Evolutionary conservation across 2,113 vertebrate species (phyloP).

Genomic region (Diphyllodes magnificus): DNA sequence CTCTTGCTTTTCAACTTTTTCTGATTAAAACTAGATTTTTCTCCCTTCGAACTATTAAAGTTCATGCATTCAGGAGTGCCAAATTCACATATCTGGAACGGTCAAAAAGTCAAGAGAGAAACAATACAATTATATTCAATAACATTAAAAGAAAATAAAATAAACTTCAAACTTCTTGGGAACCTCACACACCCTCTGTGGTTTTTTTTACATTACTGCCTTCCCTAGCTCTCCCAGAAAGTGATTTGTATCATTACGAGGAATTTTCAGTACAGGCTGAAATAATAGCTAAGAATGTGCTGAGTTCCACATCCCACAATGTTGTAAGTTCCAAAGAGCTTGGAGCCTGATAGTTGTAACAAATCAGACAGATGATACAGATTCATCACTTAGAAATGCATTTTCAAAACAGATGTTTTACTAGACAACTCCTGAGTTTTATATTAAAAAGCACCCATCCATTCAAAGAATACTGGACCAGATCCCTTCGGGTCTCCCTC

Average conservation of each 20-base stretch:
- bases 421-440: neutral
- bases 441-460: neutral
- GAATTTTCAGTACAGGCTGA: neutral
- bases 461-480: neutral
- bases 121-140: neutral
- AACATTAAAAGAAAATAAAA: neutral
- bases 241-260: neutral
- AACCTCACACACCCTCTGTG: neutral
- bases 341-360: neutral
- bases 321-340: neutral
- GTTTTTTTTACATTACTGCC: neutral
- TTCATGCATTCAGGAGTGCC: neutral
- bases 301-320: neutral
- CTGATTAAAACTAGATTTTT: neutral
- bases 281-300: neutral
- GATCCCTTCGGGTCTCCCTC: neutral
- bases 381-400: neutral
- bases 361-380: neutral
- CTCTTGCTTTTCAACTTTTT: neutral
- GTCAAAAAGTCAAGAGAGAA: neutral
- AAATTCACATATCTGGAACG: neutral
- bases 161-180: neutral
- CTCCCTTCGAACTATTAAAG: neutral
- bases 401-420: neutral
- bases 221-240: neutral